Evolutionary conservation across 2,888 invertebrate genomes (phyloP), one percentile per base, ranked within the genome.

Genomic region (Clistopyga incitator): DNA sequence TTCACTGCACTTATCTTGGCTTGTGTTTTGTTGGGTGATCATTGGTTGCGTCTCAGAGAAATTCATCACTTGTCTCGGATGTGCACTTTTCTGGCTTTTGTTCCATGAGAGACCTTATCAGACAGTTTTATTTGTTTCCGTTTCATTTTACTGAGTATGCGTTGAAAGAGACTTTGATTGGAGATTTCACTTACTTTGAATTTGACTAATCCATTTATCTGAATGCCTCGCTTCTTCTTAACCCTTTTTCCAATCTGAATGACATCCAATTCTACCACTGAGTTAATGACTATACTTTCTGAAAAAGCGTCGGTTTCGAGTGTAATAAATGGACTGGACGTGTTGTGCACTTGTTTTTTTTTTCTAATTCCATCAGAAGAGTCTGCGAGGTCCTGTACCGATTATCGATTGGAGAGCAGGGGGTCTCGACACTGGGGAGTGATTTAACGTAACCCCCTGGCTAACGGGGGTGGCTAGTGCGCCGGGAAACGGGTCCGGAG

Each of bases 391-490:
- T 82, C 59, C 70, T 72, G 84, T 29, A 23, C 47, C 59, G 80
- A 78, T 78, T 85, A 85, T 85, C 81, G 81, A 85, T 84, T 77
- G 54, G 20, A 65, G 78, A 45, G 68, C 77, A 52, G 42, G 61
- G 76, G 34, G 56, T 72, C 59, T 45, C 75, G 74, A 47, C 74
- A 56, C 84, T 42, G 64, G 84, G 79, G 84, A 81, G 84, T 84
- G 84, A 84, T 84, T 84, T 84, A 78, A 68, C 68, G 77, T 78
- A 56, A 70, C 81, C 79, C 29, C 68, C 34, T 34, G 54, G 67
- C 18, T 18, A 70, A 67, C 56, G 76, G 64, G 72, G 34, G 45
- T 70, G 56, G 59, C 81, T 72, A 80, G 56, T 34, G 47, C 34
- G 42, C 34, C 50, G 38, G 72, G 18, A 25, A 59, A 23, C 4